Evolutionary conservation across 2,888 invertebrate species (phyloP), one percentile per base, ranked within the genome.

Genomic region (Macrosoma leucophasiata): DNA sequence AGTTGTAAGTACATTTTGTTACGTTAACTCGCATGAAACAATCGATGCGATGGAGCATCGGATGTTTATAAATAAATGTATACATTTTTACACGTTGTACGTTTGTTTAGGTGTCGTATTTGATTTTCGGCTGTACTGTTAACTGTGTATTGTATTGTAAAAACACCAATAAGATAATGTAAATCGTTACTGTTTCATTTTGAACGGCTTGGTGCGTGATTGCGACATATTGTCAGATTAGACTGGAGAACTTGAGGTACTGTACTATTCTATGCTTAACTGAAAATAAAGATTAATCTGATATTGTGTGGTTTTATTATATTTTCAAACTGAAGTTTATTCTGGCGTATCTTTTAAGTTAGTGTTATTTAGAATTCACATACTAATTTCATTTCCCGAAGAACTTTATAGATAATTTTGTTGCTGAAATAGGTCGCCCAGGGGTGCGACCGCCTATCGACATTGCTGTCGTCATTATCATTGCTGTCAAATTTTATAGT

Each of bases 261-360:
- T 81, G 77, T 82, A 81, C 75, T 82, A 79, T 74, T 82, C 77
- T 84, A 79, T 84, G 82, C 82, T 84, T 82, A 81, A 76, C 67
- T 77, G 75, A 76, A 78, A 82, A 82, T 81, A 81, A 84, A 82
- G 67, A 78, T 76, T 77, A 81, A 79, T 75, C 77, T 50, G 58
- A 70, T 32, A 17, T 38, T 38, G 26, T 46, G 48, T 55, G 57
- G 56, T 54, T 35, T 42, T 17, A 36, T 36, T 33, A 19, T 17
- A 25, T 34, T 2, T 7, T n/a, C n/a, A n/a, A n/a, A n/a, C n/a
- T n/a, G n/a, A n/a, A n/a, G n/a, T n/a, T n/a, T n/a, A n/a, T n/a
- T n/a, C n/a, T n/a, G n/a, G n/a, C n/a, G n/a, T n/a, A n/a, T n/a
- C n/a, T n/a, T n/a, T n/a, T n/a, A n/a, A n/a, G n/a, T n/a, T n/a